These are phyloP conservation scores for Pimpla rufipes DNA, from an alignment of 2,888 invertebrate genomes.

Conservation along the genomic window DNA sequence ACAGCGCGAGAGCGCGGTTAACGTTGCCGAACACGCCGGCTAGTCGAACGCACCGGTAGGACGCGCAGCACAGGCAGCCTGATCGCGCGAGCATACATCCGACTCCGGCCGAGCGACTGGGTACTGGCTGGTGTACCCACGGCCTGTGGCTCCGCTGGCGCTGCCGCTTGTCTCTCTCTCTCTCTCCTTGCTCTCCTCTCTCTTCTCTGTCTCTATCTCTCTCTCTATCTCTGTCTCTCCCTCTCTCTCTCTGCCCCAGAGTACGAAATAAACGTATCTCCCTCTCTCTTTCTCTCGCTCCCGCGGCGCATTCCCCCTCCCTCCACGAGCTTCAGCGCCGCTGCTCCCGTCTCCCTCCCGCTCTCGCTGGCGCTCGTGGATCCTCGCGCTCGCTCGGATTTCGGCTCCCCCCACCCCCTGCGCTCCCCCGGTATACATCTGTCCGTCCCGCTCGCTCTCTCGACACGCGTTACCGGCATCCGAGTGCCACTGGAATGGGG, in stretches of 20 bases:
- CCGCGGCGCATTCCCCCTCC: neutral
- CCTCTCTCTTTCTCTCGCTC: neutral
- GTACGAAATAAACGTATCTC: too few species aligned
- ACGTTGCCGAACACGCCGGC: conserved; percentile 68
- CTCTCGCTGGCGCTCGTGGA: conserved; percentile 1
- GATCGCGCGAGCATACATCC: conserved; percentile 70
- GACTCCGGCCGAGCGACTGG: conserved; percentile 68
- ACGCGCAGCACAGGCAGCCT: conserved; percentile 64
- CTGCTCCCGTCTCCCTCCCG: neutral
- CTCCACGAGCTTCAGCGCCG: neutral
- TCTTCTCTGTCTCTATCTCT: neutral
- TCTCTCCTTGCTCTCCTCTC: neutral
- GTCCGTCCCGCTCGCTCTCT: conserved; percentile 20
- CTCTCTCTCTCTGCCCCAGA: too few species aligned
- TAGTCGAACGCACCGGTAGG: conserved; percentile 51
- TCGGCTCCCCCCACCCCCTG: conserved; percentile 19
- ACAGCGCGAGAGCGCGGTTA: conserved; percentile 27
- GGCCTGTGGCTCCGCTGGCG: conserved; percentile 34
- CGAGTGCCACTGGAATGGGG: conserved; percentile 34
- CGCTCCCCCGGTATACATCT: conserved; percentile 9
- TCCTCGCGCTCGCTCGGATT: conserved; percentile 3
- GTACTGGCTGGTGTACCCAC: conserved; percentile 57
- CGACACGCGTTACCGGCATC: conserved; percentile 31
- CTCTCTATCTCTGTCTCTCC: neutral
- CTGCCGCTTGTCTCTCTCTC: neutral